phyloP scores from a whole-genome alignment of 2,888 invertebrate species.

The Phlogophora meticulosa region DNA sequence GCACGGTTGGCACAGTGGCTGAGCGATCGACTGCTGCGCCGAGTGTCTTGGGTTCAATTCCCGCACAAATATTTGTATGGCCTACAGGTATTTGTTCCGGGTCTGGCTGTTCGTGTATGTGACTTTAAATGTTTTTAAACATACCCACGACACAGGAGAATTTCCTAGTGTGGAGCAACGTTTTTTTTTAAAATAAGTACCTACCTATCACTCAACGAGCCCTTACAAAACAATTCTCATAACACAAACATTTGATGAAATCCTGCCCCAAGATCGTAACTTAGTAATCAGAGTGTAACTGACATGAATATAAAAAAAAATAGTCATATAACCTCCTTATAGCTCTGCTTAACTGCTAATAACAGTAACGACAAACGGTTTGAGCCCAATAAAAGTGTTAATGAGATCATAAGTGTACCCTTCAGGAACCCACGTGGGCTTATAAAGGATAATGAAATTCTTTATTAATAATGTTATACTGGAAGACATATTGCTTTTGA shows the following conservation, averaged over 20 bases:
- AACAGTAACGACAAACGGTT: conserved; percentile 65
- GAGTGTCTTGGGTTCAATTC: no score
- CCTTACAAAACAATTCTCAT: not conserved
- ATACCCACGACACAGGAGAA: no score
- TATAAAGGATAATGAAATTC: conserved; percentile 80
- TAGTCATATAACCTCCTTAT: conserved; percentile 57
- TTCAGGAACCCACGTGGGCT: conserved; percentile 65
- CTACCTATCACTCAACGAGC: no score
- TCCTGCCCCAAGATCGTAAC: conserved; percentile 18
- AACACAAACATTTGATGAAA: conserved; percentile 3
- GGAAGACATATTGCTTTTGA: conserved; percentile 32
- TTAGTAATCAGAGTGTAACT: conserved; percentile 39
- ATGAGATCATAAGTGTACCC: conserved; percentile 69
- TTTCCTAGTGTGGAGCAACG: no score
- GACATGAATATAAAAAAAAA: conserved; percentile 48
- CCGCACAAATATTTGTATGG: no score
- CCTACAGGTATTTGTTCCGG: no score
- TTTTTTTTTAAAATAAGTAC: not conserved
- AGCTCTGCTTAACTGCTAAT: conserved; percentile 67
- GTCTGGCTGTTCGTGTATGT: no score
- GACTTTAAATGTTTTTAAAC: no score
- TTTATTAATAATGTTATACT: conserved; percentile 68
- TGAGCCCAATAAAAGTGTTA: conserved; percentile 73
- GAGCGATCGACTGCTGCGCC: no score
- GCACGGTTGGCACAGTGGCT: no score